phyloP scores from a whole-genome alignment of 2,113 vertebrate genomes.

The Bothrops jararaca region DNA sequence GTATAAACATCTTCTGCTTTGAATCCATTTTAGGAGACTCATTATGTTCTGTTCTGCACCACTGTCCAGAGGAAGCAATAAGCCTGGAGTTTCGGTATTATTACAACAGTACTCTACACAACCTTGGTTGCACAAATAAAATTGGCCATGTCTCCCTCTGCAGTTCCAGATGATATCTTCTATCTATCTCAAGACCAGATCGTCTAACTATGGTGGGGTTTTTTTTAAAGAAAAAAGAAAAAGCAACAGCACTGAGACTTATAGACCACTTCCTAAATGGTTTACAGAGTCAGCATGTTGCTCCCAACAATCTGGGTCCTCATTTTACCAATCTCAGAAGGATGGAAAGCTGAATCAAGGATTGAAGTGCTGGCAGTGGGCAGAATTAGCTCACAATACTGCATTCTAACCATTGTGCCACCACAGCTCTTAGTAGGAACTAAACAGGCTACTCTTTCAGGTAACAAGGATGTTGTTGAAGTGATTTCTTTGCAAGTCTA shows the following conservation, averaged over 20 bases:
- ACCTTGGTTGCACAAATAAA: background rate
- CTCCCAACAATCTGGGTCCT: background rate
- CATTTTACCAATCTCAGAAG: background rate
- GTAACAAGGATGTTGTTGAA: background rate
- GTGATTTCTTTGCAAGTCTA: background rate
- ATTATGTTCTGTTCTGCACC: background rate
- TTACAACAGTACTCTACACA: background rate
- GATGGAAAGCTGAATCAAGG: background rate
- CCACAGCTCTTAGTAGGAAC: background rate
- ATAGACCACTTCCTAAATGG: background rate
- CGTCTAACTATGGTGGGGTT: background rate
- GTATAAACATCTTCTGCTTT: background rate
- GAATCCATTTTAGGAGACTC: background rate
- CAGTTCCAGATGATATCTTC: background rate
- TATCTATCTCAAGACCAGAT: background rate
- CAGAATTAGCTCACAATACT: background rate
- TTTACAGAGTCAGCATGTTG: background rate
- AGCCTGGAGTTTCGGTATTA: background rate
- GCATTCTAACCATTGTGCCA: background rate
- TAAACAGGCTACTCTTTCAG: background rate
- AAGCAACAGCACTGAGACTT: background rate
- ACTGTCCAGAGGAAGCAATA: background rate
- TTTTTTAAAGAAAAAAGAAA: background rate
- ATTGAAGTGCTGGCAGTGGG: background rate
- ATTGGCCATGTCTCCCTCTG: background rate